phyloP scores from a whole-genome alignment of 2,113 vertebrate species.

The Apteryx owenii region DNA sequence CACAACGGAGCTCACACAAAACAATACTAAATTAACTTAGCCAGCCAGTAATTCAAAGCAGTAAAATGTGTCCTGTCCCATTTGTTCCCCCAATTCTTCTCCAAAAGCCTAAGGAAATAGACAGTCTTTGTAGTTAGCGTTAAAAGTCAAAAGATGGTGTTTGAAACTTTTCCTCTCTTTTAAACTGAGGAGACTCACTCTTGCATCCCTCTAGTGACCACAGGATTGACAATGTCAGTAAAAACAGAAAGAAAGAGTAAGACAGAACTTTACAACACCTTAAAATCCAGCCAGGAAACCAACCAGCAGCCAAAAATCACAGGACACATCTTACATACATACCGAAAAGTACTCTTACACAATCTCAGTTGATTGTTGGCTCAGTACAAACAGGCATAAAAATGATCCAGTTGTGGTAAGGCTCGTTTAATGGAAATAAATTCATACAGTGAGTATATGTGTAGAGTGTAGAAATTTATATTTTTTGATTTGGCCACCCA shows the following conservation, averaged over 20 bases:
- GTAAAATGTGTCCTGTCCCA: conserved; percentile 41
- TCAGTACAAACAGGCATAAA: neutral
- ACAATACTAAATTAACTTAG: conserved; percentile 52
- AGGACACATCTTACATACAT: neutral
- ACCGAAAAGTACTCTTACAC: neutral
- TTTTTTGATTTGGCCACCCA: neutral
- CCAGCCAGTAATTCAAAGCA: conserved; percentile 64
- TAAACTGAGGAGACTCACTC: neutral
- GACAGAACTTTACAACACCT: conserved; percentile 3
- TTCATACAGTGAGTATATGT: neutral
- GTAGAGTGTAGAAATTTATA: no score
- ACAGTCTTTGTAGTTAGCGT: conserved; percentile 45
- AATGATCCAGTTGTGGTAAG: neutral
- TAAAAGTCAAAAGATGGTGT: conserved; percentile 21
- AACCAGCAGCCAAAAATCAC: neutral
- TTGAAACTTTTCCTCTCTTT: conserved; percentile 30
- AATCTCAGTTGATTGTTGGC: neutral
- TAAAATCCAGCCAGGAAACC: conserved; percentile 11
- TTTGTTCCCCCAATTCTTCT: conserved; percentile 33
- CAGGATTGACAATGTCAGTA: conserved; percentile 24
- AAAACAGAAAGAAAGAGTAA: conserved; percentile 22
- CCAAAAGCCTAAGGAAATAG: conserved; percentile 50
- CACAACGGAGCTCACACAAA: neutral
- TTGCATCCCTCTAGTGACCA: neutral
- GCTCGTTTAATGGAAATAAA: neutral